These are phyloP conservation scores for Agrilus mali DNA, from an alignment of 2,888 invertebrate genomes.

Conservation along the genomic window DNA sequence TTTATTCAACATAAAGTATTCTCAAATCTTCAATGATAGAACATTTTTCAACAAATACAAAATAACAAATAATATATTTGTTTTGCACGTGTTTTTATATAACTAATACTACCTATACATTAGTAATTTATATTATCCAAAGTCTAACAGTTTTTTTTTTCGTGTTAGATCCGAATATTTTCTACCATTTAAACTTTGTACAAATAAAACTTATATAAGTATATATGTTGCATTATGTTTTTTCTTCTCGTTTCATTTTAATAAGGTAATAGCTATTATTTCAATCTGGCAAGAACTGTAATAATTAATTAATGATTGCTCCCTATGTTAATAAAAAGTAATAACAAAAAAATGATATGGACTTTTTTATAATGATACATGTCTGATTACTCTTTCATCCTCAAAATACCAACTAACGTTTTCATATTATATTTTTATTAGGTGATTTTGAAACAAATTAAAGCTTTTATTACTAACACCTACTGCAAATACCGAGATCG, in stretches of 20 bases:
- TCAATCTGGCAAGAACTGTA: conserved; percentile 14
- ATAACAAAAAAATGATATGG: too few species aligned
- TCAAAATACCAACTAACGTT: too few species aligned
- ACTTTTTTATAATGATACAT: too few species aligned
- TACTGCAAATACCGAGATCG: too few species aligned
- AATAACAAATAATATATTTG: conserved; percentile 25
- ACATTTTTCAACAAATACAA: conserved; percentile 12
- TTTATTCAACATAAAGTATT: too few species aligned
- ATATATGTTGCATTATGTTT: neutral
- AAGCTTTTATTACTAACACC: too few species aligned
- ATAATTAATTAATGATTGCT: conserved; percentile 14
- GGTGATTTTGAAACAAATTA: too few species aligned
- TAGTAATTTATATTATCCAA: conserved; percentile 17
- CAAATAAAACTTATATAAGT: too few species aligned
- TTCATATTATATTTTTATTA: too few species aligned
- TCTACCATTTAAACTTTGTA: too few species aligned
- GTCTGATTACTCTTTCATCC: too few species aligned
- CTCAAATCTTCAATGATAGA: neutral
- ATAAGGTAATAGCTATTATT: conserved; percentile 7
- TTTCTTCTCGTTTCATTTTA: conserved; percentile 4
- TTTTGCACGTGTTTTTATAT: conserved; percentile 24
- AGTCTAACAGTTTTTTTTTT: conserved; percentile 15
- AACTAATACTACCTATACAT: conserved; percentile 22
- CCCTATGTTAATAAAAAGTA: conserved; percentile 11
- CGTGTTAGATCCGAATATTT: conserved; percentile 1